Base-by-base conservation (phyloP, 2,888 invertebrate genomes). In the Ephialtes manifestator region DNA sequence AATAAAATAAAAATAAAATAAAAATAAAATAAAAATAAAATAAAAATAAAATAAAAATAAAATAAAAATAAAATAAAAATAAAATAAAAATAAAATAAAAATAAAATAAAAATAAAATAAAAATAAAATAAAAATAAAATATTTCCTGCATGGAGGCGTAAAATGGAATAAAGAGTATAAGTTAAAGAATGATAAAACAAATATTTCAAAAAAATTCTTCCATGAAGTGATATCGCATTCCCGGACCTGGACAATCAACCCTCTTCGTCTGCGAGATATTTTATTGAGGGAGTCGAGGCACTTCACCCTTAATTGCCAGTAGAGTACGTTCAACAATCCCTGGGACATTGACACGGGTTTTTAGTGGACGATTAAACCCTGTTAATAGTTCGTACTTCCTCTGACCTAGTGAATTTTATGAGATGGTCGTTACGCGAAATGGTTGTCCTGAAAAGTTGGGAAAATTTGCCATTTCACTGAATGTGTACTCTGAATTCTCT, bases 101-200 rank as follows among this genome's bases (percentile, higher is more conserved):
- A n/a, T n/a, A n/a, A n/a, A n/a, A n/a, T n/a, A n/a, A n/a, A n/a
- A n/a, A n/a, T n/a, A n/a, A n/a, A n/a, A n/a, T n/a, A n/a, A n/a
- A n/a, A n/a, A n/a, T n/a, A n/a, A n/a, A n/a, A n/a, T n/a, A n/a
- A n/a, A n/a, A n/a, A n/a, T n/a, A n/a, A n/a, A n/a, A n/a, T n/a
- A n/a, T n/a, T n/a, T n/a, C n/a, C n/a, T n/a, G n/a, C n/a, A n/a
- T n/a, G n/a, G n/a, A n/a, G n/a, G n/a, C n/a, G n/a, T n/a, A n/a
- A n/a, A n/a, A n/a, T n/a, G n/a, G n/a, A n/a, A n/a, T n/a, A n/a
- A n/a, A n/a, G n/a, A n/a, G n/a, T n/a, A n/a, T n/a, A n/a, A n/a
- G n/a, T n/a, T n/a, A n/a, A n/a, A n/a, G n/a, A n/a, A n/a, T n/a
- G 70, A 15, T 43, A 63, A 81, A 84, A 74, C 71, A 88, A 87